phyloP scores from a whole-genome alignment of 1,140 invertebrate genomes.

The Drosophila sproati region DNA sequence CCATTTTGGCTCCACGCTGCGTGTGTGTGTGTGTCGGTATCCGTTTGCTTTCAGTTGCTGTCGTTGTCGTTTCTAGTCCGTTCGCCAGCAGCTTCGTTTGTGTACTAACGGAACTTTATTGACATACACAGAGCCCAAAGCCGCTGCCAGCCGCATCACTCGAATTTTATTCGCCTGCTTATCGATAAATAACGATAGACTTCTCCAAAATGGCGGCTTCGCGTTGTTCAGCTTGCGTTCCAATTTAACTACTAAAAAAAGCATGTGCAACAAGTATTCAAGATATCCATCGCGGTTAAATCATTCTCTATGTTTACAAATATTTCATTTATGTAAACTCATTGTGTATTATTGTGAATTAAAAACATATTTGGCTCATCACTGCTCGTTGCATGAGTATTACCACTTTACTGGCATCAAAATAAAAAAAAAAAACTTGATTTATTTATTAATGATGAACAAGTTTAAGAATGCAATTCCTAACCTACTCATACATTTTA shows the following conservation, averaged over 20 bases:
- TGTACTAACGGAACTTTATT: constrained; percentile 46
- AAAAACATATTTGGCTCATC: too few relatives aligned
- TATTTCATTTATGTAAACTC: too few relatives aligned
- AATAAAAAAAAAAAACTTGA: too few relatives aligned
- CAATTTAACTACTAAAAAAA: neutral
- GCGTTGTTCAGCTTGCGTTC: neutral
- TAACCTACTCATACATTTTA: too few relatives aligned
- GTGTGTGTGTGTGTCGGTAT: constrained; percentile 25
- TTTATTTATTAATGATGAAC: too few relatives aligned
- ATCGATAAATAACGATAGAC: constrained; percentile 12
- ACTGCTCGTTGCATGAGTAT: too few relatives aligned
- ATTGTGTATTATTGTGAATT: too few relatives aligned
- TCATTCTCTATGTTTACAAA: neutral
- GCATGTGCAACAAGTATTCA: neutral
- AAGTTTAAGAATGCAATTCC: too few relatives aligned
- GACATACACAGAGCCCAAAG: constrained; percentile 3
- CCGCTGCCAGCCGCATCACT: constrained; percentile 3
- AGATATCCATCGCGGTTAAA: neutral
- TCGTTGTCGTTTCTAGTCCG: constrained; percentile 30
- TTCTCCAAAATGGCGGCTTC: neutral
- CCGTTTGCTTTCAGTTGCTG: constrained; percentile 22
- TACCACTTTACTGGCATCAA: too few relatives aligned
- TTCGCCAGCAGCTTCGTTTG: constrained; percentile 42
- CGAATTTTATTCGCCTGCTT: neutral
- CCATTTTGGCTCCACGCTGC: constrained; percentile 29